Conservation (phyloP, 2,888 invertebrate genomes). For the Anticlea derivata region DNA sequence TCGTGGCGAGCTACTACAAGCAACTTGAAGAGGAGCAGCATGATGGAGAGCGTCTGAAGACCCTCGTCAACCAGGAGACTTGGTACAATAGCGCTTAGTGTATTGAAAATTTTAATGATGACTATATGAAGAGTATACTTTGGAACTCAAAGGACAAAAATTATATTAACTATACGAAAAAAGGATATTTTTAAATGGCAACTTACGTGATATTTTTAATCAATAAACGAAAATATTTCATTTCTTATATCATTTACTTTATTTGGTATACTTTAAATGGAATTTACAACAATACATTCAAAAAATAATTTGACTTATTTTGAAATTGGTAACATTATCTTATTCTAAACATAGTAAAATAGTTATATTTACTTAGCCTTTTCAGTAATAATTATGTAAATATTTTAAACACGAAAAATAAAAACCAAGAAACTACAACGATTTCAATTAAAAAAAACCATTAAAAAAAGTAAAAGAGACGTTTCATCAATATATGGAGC, state of each 20-base stretch:
- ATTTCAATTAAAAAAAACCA: background rate
- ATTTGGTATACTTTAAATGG: conserved; percentile 13
- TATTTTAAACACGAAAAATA: background rate
- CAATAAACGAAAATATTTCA: no score
- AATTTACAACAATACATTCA: conserved; percentile 10
- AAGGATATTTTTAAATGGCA: no score
- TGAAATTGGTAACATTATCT: conserved; percentile 14
- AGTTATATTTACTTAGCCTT: background rate
- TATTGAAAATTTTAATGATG: no score
- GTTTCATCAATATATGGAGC: no score
- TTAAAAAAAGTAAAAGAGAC: no score
- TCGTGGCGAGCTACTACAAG: conserved; percentile 70
- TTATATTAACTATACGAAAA: no score
- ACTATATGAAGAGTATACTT: no score
- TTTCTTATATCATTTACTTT: background rate
- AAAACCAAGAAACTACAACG: background rate
- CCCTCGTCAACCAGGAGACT: conserved; percentile 51
- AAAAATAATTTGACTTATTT: conserved; percentile 9
- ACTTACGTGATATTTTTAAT: no score
- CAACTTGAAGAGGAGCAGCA: conserved; percentile 58
- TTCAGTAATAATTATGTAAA: background rate
- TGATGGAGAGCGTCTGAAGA: conserved; percentile 53
- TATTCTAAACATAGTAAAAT: no score
- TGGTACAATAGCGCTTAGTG: conserved; percentile 53
- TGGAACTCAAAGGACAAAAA: no score